Base-by-base conservation (phyloP, 2,113 vertebrate genomes). In the Thunnus thynnus region DNA sequence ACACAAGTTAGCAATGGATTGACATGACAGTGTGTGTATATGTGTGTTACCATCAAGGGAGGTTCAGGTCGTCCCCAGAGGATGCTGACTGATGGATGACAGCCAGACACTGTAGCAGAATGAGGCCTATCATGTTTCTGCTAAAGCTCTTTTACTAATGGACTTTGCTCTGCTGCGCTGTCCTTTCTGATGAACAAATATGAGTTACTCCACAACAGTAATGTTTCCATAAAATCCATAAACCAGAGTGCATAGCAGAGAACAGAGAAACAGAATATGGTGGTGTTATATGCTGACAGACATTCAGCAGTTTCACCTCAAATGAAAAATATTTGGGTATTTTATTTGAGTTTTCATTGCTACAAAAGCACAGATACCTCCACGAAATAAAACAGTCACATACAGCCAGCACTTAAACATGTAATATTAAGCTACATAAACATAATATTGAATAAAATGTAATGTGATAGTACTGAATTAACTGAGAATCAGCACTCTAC, bases 91-190 rank as follows among this genome's bases (percentile, higher is more conserved):
- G 87, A 86, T 83, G 74, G 82, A 75, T 79, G 57, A 65, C 71
- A 80, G 84, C 80, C 82, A 86, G 76, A 78, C 73, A 32, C 16
- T 58, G 77, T 7, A 62, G 56, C 75, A 51, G 41, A 76, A 51
- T 27, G 80, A 84, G 65, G 72, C 85, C 80, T 82, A 75, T 89
- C 82, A 54, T 73, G 80, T 91, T 92, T 87, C 89, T 82, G 64
- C 68, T 72, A 0, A 67, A 70, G 82, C 84, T 88, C 78, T 87
- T 54, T n/a, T 55, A 8, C 78, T 76, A 86, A 84, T 77, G 64
- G 77, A 65, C 68, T 72, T 17, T 22, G 16, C 48, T 68, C 54
- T n/a, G 0, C 16, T 52, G 76, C 32, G 30, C 46, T 46, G 48
- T 48, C 63, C 36, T 76, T 54, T 52, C 13, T 52, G 10, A 70